phyloP scores from a whole-genome alignment of 2,888 invertebrate species.

The Cetonia aurata region DNA sequence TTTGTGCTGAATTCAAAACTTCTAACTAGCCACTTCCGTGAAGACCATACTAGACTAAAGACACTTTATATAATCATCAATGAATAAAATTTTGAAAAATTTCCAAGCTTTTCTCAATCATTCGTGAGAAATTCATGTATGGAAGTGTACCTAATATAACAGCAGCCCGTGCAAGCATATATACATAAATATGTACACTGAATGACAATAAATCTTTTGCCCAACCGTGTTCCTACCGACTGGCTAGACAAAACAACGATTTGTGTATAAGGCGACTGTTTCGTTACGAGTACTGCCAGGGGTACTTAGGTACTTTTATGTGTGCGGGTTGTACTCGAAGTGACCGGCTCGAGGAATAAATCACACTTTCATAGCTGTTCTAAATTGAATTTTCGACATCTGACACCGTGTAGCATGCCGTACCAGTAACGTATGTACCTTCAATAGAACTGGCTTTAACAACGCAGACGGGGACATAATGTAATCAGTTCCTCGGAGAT shows the following conservation, averaged over 20 bases:
- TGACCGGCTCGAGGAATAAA: conserved; percentile 16
- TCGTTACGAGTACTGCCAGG: background rate
- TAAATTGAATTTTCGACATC: conserved; percentile 38
- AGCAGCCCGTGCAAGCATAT: too few species aligned
- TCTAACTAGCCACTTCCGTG: too few species aligned
- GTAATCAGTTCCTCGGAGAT: too few species aligned
- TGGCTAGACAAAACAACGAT: conserved; percentile 31
- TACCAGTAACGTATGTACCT: background rate
- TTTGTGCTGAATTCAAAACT: too few species aligned
- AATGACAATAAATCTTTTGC: conserved; percentile 17
- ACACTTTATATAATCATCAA: too few species aligned
- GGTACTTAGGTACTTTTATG: background rate
- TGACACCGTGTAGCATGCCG: conserved; percentile 8
- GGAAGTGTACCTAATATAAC: too few species aligned
- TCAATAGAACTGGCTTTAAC: conserved; percentile 19
- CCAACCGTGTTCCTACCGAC: conserved; percentile 3
- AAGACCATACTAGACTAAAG: too few species aligned
- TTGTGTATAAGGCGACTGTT: conserved; percentile 18
- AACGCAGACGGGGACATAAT: background rate
- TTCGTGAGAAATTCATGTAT: too few species aligned
- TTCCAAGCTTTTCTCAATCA: too few species aligned
- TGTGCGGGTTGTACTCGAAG: conserved; percentile 1
- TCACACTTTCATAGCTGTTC: conserved; percentile 36
- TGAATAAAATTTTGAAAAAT: too few species aligned
- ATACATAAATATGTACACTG: too few species aligned